phyloP scores from a whole-genome alignment of 2,797 vertebrate genomes.

The Distichodus sexfasciatus region DNA sequence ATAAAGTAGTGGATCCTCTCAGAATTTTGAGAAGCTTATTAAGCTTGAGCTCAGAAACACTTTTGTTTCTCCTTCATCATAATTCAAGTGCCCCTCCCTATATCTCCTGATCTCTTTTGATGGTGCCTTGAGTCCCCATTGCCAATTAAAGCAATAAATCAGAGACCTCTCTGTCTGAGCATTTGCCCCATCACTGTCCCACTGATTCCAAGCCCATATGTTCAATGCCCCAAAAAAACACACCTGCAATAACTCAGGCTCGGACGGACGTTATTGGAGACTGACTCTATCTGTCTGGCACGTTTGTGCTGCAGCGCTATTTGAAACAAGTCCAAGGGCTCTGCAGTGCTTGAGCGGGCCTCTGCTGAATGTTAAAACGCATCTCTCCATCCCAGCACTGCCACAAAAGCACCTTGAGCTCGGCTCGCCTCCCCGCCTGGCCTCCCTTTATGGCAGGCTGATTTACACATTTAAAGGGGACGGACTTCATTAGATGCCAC shows the following conservation, averaged over 20 bases:
- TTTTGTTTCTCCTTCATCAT: neutral
- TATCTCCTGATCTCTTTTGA: neutral
- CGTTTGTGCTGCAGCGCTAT: slow-evolving; percentile 65
- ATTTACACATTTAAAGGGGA: slow-evolving; percentile 36
- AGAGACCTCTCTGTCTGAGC: neutral
- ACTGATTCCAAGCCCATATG: slow-evolving; percentile 9
- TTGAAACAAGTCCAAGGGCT: slow-evolving; percentile 65
- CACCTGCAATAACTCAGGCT: slow-evolving; percentile 28
- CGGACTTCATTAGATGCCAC: slow-evolving; percentile 3
- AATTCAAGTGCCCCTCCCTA: neutral
- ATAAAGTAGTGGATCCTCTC: no score
- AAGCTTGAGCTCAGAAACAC: neutral
- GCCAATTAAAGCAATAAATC: slow-evolving; percentile 32
- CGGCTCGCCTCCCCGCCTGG: neutral
- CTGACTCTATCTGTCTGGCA: slow-evolving; percentile 19
- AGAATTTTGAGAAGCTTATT: no score
- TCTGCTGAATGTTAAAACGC: slow-evolving; percentile 59
- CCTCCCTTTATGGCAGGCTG: slow-evolving; percentile 2
- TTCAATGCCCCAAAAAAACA: neutral
- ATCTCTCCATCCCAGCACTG: slow-evolving; percentile 16
- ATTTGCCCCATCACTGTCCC: neutral
- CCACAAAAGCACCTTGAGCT: slow-evolving; percentile 50
- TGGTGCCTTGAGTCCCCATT: neutral
- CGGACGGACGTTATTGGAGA: slow-evolving; percentile 42
- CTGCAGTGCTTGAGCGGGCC: slow-evolving; percentile 65